These are phyloP conservation scores for Drosophila falleni DNA, from an alignment of 2,888 invertebrate species.

Conservation along the genomic window DNA sequence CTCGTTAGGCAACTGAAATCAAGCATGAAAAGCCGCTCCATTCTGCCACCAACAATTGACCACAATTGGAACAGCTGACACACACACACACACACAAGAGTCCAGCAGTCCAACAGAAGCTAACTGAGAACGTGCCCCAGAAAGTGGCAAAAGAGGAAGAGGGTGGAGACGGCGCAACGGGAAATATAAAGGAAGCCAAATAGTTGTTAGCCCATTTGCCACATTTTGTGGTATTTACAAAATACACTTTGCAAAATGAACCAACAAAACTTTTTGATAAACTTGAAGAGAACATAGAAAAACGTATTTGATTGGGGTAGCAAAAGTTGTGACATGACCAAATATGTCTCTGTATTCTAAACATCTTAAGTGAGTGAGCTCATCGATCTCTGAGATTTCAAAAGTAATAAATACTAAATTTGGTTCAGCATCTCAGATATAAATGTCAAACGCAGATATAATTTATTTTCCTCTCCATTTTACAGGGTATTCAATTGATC, in stretches of 20 bases:
- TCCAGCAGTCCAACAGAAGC: conserved; percentile 39
- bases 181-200: conserved; percentile 70
- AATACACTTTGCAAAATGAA: conserved; percentile 39
- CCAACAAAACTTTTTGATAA: not conserved
- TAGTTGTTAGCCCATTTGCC: conserved; percentile 77
- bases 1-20: conserved; percentile 71
- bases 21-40: conserved; percentile 63
- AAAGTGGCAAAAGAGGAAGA: not conserved
- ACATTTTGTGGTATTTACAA: conserved; percentile 61
- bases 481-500: not conserved
- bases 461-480: not conserved
- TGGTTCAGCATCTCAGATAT: not conserved
- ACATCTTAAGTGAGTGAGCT: conserved; percentile 1
- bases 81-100: conserved; percentile 23
- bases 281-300: not conserved
- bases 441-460: not conserved
- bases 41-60: conserved; percentile 70
- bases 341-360: not conserved
- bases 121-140: conserved; percentile 36
- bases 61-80: conserved; percentile 72
- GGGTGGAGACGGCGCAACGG: not conserved
- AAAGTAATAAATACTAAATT: conserved; percentile 1
- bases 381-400: conserved; percentile 1
- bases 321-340: not conserved
- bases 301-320: not conserved